Base-by-base conservation (phyloP, 1,140 invertebrate species). In the Wasmannia auropunctata region DNA sequence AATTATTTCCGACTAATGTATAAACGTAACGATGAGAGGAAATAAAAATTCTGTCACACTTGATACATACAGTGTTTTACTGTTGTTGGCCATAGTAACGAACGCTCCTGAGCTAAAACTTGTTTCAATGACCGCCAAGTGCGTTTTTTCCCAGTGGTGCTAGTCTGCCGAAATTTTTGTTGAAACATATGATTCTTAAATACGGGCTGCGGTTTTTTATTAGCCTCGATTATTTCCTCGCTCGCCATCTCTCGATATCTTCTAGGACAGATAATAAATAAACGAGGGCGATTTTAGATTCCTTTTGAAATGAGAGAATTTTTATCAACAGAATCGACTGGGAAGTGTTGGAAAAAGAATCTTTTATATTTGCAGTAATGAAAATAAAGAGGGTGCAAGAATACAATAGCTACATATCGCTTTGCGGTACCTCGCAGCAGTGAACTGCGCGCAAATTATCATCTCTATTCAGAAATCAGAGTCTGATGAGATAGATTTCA, bases 71-170 rank as follows among this genome's bases (percentile, higher is more conserved):
- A 98, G 86, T 97, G 96, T 88, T 97, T 96, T 28, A 96, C 94
- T 92, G 97, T 96, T 81, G 96, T 94, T 6, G 96, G 95, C 97
- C 97, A 98, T 10, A 96, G 96, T 81, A 98, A 94, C 16, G 96
- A 93, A 91, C 97, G 96, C 93, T 98, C 97, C 70, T 97, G 96
- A 19, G 97, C 95, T 75, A 97, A 95, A 85, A 98, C 97, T 96
- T 98, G 97, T 92, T 98, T 98, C 49, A 98, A 92, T 5, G 97
- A 97, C 91, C 96, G 96, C 97, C 97, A 98, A 85, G 96, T 96
- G 80, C 96, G 96, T 93, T 97, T 98, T 91, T 97, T 97, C 28
- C 96, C 96, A n/a, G 92, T 94, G 54, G 74, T 95, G 80, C 92
- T 95, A 16, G 94, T 95, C 6, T 94, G 93, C 28, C 94, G 93